Conservation (phyloP, 1,140 invertebrate genomes). For the Hydropsyche tenuis region DNA sequence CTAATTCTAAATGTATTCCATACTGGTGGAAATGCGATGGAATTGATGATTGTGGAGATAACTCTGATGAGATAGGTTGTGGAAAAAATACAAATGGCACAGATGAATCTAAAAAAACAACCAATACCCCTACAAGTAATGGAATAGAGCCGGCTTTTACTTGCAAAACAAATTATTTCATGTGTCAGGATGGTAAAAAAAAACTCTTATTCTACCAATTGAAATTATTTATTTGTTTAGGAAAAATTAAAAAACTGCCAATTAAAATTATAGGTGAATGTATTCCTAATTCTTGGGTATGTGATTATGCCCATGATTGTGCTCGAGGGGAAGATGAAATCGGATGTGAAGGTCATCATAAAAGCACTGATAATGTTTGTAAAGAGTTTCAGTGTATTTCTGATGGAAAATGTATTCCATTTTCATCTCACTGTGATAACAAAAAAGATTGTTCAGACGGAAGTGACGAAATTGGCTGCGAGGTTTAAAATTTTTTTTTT, state of each 20-base stretch:
- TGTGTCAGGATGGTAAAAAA: constrained; percentile 45
- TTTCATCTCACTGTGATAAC: constrained; percentile 68
- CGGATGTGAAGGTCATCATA: constrained; percentile 63
- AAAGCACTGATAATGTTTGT: constrained; percentile 65
- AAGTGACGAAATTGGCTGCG: constrained; percentile 69
- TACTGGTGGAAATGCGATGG: constrained; percentile 78
- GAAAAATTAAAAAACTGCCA: no score
- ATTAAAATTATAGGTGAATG: constrained; percentile 65
- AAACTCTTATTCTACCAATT: not conserved
- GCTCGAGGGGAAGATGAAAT: constrained; percentile 74
- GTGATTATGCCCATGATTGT: constrained; percentile 78
- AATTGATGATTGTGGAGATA: constrained; percentile 78
- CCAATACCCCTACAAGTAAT: constrained; percentile 50
- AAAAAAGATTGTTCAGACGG: constrained; percentile 71
- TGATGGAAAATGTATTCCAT: constrained; percentile 71
- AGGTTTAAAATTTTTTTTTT: constrained; percentile 16
- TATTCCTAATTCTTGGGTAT: constrained; percentile 83
- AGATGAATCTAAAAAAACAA: constrained; percentile 54
- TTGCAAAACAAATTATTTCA: constrained; percentile 47
- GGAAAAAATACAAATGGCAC: constrained; percentile 51
- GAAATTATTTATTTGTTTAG: no score
- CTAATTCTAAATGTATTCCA: constrained; percentile 80
- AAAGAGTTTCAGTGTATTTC: constrained; percentile 67
- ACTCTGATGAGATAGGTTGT: constrained; percentile 78
- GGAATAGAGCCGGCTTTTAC: constrained; percentile 48